These are phyloP conservation scores for Cheilosia variabilis DNA, from an alignment of 2,888 invertebrate genomes.

Conservation along the genomic window DNA sequence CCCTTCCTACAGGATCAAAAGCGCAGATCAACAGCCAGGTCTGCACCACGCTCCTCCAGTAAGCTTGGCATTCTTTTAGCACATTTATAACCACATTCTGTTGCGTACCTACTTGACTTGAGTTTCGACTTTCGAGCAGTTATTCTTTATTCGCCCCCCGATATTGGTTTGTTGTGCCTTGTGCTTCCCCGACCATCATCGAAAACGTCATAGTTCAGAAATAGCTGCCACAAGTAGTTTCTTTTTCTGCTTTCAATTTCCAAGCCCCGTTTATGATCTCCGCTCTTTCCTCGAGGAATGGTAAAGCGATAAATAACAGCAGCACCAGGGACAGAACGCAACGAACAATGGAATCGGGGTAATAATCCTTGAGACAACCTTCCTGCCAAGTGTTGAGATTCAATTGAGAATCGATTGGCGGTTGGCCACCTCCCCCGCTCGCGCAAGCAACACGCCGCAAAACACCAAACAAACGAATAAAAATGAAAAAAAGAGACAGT, in stretches of 20 bases:
- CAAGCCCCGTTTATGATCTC: slow-evolving; percentile 23
- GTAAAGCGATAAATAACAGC: slow-evolving; percentile 45
- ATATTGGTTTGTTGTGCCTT: slow-evolving; percentile 37
- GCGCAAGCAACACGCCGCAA: slow-evolving; percentile 18
- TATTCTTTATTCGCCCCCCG: neutral
- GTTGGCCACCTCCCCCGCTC: too few species aligned
- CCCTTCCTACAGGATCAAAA: neutral
- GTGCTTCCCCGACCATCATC: slow-evolving; percentile 46
- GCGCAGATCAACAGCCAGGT: slow-evolving; percentile 13
- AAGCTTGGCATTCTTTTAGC: slow-evolving; percentile 3
- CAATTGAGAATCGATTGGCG: slow-evolving; percentile 65
- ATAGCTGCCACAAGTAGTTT: slow-evolving; percentile 57
- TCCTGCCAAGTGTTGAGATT: slow-evolving; percentile 66
- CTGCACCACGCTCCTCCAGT: neutral
- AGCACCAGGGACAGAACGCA: slow-evolving; percentile 1
- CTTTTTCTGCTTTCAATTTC: slow-evolving; percentile 44
- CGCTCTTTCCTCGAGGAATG: slow-evolving; percentile 19
- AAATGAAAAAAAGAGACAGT: too few species aligned
- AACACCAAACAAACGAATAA: slow-evolving; percentile 31
- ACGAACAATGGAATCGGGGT: slow-evolving; percentile 39
- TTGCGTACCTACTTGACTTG: neutral
- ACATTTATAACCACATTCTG: neutral
- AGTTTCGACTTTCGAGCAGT: neutral
- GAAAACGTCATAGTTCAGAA: slow-evolving; percentile 62
- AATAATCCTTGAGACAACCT: slow-evolving; percentile 71